These are phyloP conservation scores for Zaprionus kolodkinae DNA, from an alignment of 1,140 invertebrate genomes.

Conservation along the genomic window DNA sequence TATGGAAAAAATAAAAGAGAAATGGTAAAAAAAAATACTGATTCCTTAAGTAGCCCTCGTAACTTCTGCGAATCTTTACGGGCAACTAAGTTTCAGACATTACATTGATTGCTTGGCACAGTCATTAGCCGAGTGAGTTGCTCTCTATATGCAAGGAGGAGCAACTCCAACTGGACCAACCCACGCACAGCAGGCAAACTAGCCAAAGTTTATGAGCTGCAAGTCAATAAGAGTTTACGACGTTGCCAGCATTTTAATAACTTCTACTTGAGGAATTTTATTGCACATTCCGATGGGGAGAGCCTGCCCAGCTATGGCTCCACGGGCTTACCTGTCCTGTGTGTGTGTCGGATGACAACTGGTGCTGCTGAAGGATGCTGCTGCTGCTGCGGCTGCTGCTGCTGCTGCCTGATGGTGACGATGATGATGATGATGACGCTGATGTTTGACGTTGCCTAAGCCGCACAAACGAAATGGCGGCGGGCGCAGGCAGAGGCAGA, in stretches of 20 bases:
- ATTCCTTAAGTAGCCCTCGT: not conserved
- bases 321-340: conserved; percentile 31
- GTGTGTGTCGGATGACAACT: conserved; percentile 27
- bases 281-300: conserved; percentile 4
- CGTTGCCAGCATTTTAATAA: conserved; percentile 12
- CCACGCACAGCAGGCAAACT: not conserved
- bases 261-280: conserved; percentile 10
- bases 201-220: conserved; percentile 1
- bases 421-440: conserved; percentile 30
- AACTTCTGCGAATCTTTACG: not conserved
- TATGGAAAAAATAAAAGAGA: not conserved
- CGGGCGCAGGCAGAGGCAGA: too few species aligned
- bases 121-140: not conserved
- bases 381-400: too few species aligned
- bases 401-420: conserved; percentile 25
- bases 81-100: not conserved
- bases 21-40: not conserved
- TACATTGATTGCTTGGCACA: conserved; percentile 1
- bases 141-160: not conserved
- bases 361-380: conserved; percentile 28
- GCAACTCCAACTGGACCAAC: not conserved
- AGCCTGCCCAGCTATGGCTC: not conserved
- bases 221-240: conserved; percentile 16
- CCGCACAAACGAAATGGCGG: conserved; percentile 38
- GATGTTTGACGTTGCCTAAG: conserved; percentile 58